Evolutionary conservation across 2,113 vertebrate species (phyloP), one percentile per base, ranked within the genome.

Genomic region (Benitochromis conjunctus): DNA sequence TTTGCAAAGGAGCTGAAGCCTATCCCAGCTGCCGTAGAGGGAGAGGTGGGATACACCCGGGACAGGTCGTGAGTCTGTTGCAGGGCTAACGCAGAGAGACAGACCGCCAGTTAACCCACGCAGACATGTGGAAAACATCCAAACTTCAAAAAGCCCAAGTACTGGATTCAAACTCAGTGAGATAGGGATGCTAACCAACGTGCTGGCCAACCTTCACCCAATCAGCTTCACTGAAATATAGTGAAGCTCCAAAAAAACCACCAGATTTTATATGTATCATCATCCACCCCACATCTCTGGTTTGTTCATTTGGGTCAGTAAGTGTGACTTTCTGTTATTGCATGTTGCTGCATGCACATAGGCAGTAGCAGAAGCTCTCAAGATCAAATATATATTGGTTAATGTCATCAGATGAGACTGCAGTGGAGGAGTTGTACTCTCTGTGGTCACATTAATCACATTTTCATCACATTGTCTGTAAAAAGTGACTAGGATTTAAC

Each of bases 381-480:
- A 51, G 46, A 76, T 76, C 69, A 13, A n/a, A 8, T 1, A 1
- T 76, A 19, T 24, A 56, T 29, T 79, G 54, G 34, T 26, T 57
- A 57, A 57, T 79, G 77, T 79, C 54, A 58, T 57, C 53, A 41
- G 54, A 79, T 41, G 54, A 76, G 71, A 31, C 46, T 53, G 46
- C 46, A 76, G 71, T 13, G 43, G 46, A 53, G 26, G 71, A 19
- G 69, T 51, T 51, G 69, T 26, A 29, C 66, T 74, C 13, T 55
- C 54, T 56, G 54, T 24, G 54, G 54, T 56, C 24, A 7, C 12
- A 29, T 57, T 76, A 53, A 76, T 76, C 71, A 76, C 46, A 76
- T 34, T 5, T 56, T 79, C 55, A 58, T 79, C 77, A 43, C 34
- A 79, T 24, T 79, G 79, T n/a, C 38, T 12, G 36, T 60, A 60